A percentile compares a stretch with the other conserved stretches of the same genome.
phyloP scores from a whole-genome alignment of 2,888 invertebrate genomes.

The Ametastegia equiseti region DNA sequence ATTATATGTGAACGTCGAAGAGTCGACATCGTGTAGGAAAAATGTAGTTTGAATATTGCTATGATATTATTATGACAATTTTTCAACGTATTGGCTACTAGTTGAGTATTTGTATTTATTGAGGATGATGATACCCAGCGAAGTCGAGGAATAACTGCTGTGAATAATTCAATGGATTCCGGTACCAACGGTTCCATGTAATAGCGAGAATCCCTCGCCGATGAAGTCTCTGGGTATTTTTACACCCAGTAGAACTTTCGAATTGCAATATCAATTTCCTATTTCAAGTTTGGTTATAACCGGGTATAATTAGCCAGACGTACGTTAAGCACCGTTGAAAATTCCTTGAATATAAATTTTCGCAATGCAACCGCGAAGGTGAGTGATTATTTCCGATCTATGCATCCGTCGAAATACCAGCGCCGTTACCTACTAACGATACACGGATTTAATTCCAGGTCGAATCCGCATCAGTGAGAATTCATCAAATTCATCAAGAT shows the following conservation, averaged over 20 bases:
- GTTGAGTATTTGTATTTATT: slow-evolving; percentile 6
- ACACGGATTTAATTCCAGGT: not conserved
- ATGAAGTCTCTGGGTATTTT: not conserved
- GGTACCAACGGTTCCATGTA: too few species aligned
- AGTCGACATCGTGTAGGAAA: not conserved
- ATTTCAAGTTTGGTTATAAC: not conserved
- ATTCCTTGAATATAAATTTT: not conserved
- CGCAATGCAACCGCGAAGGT: not conserved
- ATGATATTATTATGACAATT: not conserved
- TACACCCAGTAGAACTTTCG: not conserved
- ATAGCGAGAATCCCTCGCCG: slow-evolving; percentile 1
- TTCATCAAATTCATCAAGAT: not conserved
- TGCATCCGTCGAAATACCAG: not conserved
- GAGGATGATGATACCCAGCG: not conserved
- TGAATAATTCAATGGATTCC: slow-evolving; percentile 9
- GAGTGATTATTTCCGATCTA: slow-evolving; percentile 26
- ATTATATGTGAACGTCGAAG: not conserved
- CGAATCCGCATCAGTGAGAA: not conserved
- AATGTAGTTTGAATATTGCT: not conserved
- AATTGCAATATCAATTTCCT: slow-evolving; percentile 19
- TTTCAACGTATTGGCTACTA: not conserved
- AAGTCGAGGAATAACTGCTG: not conserved
- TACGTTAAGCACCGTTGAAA: slow-evolving; percentile 17
- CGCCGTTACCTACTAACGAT: not conserved
- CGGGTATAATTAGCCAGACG: slow-evolving; percentile 8